Evolutionary conservation across 2,797 vertebrate genomes (phyloP).

Genomic region (Gila robusta): DNA sequence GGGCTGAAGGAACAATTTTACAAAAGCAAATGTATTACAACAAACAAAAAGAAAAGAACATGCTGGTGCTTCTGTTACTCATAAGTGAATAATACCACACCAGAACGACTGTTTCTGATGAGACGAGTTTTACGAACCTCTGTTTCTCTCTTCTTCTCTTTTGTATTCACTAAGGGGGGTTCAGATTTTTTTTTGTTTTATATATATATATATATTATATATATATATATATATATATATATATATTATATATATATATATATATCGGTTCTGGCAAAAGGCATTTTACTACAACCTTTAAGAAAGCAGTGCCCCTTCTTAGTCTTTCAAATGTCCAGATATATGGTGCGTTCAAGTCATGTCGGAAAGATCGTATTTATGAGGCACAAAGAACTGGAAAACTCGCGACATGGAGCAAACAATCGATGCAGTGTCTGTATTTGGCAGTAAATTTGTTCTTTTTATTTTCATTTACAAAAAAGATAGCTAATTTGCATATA

Average conservation of each 20-base stretch:
- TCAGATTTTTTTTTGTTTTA: constrained; percentile 58
- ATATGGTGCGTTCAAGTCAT: background rate
- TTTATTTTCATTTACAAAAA: background rate
- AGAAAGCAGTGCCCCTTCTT: constrained; percentile 53
- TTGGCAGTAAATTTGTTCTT: background rate
- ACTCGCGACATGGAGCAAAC: background rate
- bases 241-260: constrained; percentile 43
- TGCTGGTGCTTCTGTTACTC: constrained; percentile 88
- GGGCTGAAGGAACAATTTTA: constrained; percentile 88
- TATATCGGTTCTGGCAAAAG: constrained; percentile 79
- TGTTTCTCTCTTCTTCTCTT: constrained; percentile 76
- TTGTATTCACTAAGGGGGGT: constrained; percentile 83
- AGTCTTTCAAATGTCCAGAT: background rate
- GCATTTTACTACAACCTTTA: constrained; percentile 81
- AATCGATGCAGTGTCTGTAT: background rate
- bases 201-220: constrained; percentile 53
- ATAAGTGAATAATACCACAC: constrained; percentile 84
- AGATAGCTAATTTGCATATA: background rate
- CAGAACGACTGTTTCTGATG: constrained; percentile 77
- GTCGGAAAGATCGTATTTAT: background rate
- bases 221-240: background rate
- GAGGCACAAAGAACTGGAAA: background rate
- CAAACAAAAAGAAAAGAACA: constrained; percentile 65
- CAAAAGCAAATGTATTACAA: constrained; percentile 74
- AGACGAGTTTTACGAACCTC: constrained; percentile 80